phyloP scores from a whole-genome alignment of 2,888 invertebrate species.

The Mongoloraphidia duomilia region DNA sequence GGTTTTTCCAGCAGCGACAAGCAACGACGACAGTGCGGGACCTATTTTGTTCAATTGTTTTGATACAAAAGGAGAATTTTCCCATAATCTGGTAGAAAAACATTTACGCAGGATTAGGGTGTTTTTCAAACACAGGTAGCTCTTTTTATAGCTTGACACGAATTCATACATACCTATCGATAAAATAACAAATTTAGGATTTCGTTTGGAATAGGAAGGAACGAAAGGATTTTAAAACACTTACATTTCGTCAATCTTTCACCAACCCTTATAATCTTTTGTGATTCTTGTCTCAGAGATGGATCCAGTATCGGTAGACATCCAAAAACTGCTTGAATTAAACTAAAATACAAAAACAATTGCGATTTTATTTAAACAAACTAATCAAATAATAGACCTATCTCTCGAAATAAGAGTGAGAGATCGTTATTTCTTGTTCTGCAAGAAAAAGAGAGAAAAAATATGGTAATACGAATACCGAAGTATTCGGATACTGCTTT shows the following conservation, averaged over 20 bases:
- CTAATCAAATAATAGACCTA: no score
- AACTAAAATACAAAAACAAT: constrained; percentile 29
- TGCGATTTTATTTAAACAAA: no score
- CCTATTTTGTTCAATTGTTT: constrained; percentile 61
- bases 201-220: background rate
- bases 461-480: no score
- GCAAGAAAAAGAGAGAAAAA: no score
- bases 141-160: constrained; percentile 29
- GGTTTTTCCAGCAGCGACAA: constrained; percentile 51
- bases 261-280: constrained; percentile 50
- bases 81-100: constrained; percentile 54
- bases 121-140: constrained; percentile 41
- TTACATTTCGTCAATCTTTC: constrained; percentile 55
- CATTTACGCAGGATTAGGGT: constrained; percentile 51
- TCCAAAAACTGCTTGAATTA: constrained; percentile 62
- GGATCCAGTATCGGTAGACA: constrained; percentile 51
- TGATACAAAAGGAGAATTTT: constrained; percentile 51
- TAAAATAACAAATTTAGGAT: constrained; percentile 1
- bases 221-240: constrained; percentile 14
- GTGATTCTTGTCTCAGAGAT: constrained; percentile 52
- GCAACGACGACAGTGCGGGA: constrained; percentile 41
- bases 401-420: no score
- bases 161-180: constrained; percentile 41
- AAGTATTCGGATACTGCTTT: no score
- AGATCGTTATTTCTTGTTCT: no score